A percentile compares a stretch with the other conserved stretches of the same genome.
Evolutionary conservation across 2,888 invertebrate species (phyloP).

Genomic region (Acronicta alni): DNA sequence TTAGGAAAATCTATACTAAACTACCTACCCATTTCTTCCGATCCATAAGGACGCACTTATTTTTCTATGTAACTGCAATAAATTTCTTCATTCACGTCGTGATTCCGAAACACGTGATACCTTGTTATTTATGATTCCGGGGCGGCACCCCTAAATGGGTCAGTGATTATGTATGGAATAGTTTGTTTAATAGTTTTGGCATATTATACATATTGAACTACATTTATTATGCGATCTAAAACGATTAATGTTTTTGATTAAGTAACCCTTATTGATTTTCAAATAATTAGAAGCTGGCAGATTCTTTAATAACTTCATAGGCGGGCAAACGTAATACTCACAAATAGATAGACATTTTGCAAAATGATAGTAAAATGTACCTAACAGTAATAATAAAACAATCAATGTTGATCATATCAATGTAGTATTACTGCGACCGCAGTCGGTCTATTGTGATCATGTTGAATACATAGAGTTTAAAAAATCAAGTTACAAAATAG

Average conservation of each 20-base stretch:
- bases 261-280: not conserved
- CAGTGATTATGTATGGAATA: slow-evolving; percentile 66
- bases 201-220: slow-evolving; percentile 51
- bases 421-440: too few relatives aligned
- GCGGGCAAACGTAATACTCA: too few relatives aligned
- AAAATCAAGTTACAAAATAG: not conserved
- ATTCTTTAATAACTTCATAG: too few relatives aligned
- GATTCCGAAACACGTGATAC: slow-evolving; percentile 64
- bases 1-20: slow-evolving; percentile 41
- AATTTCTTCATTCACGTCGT: slow-evolving; percentile 64
- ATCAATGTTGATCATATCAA: too few relatives aligned
- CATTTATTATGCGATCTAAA: not conserved
- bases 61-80: slow-evolving; percentile 64
- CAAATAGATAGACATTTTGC: too few relatives aligned
- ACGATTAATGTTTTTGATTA: not conserved
- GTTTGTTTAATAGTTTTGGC: slow-evolving; percentile 54
- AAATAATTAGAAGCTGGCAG: not conserved
- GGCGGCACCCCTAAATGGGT: slow-evolving; percentile 59
- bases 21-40: slow-evolving; percentile 26
- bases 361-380: too few relatives aligned
- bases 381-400: too few relatives aligned
- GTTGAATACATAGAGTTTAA: not conserved
- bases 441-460: not conserved
- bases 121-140: slow-evolving; percentile 65
- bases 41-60: slow-evolving; percentile 55